phyloP scores from a whole-genome alignment of 1,140 invertebrate species.

The Brachionus rubens region DNA sequence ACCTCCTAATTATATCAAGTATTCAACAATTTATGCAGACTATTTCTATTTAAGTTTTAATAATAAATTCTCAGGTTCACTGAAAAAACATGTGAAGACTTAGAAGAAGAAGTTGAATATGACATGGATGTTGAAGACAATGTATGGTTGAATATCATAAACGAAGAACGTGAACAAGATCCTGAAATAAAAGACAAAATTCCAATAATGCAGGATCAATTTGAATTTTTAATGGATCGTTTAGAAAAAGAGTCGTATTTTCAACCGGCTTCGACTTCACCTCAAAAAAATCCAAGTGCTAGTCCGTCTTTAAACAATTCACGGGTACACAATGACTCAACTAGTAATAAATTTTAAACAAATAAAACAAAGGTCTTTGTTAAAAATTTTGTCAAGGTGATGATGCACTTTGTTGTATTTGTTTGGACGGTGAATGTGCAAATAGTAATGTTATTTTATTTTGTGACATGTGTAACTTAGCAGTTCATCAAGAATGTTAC shows the following conservation, averaged over 20 bases:
- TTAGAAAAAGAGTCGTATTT: conserved; percentile 96
- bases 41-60: not conserved
- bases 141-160: conserved; percentile 47
- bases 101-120: conserved; percentile 90
- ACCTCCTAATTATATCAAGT: conserved; percentile 31
- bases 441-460: conserved; percentile 93
- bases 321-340: conserved; percentile 1
- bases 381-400: no score
- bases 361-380: no score
- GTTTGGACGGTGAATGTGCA: conserved; percentile 84
- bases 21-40: not conserved
- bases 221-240: conserved; percentile 91
- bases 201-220: conserved; percentile 66
- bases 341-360: no score
- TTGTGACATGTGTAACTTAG: conserved; percentile 98
- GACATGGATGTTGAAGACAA: conserved; percentile 86
- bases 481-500: conserved; percentile 98
- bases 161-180: conserved; percentile 49
- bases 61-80: not conserved
- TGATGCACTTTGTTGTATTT: conserved; percentile 77
- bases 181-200: conserved; percentile 40
- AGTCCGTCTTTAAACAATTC: not conserved
- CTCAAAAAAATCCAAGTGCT: not conserved
- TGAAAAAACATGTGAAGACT: conserved; percentile 86
- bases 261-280: conserved; percentile 67